A percentile compares a stretch with the other conserved stretches of the same genome.
phyloP scores from a whole-genome alignment of 2,888 invertebrate genomes.

The Hypselothyrea guttata region DNA sequence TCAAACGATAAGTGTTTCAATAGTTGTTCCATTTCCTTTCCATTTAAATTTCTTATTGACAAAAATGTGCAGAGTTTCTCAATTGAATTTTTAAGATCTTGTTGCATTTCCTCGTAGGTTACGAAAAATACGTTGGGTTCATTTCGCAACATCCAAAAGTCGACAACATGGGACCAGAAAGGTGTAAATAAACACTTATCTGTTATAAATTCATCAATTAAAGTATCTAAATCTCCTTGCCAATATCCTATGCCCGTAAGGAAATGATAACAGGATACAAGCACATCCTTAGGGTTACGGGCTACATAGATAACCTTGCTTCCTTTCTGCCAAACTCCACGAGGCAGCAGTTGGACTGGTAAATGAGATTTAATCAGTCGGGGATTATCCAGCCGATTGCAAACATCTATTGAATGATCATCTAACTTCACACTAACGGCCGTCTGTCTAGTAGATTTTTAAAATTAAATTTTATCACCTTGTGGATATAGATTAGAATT shows the following conservation, averaged over 20 bases:
- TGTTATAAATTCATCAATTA: constrained; percentile 29
- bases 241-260: constrained; percentile 84
- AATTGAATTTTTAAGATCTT: constrained; percentile 49
- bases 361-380: too few relatives aligned
- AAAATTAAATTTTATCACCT: neutral
- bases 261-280: constrained; percentile 89
- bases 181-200: constrained; percentile 27
- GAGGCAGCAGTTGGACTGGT: too few relatives aligned
- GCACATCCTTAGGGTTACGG: constrained; percentile 92
- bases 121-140: constrained; percentile 63
- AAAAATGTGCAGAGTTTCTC: constrained; percentile 36
- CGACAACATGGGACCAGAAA: constrained; percentile 63
- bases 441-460: neutral
- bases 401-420: neutral
- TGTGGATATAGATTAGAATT: constrained; percentile 7
- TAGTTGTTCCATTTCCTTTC: constrained; percentile 24
- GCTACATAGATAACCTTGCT: too few relatives aligned
- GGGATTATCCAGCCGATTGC: constrained; percentile 21
- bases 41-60: constrained; percentile 16
- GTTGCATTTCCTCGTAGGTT: constrained; percentile 71
- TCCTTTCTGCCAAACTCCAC: too few relatives aligned
- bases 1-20: constrained; percentile 50
- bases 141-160: constrained; percentile 68
- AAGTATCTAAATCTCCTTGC: constrained; percentile 84
- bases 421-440: fast-evolving